Evolutionary conservation across 2,888 invertebrate species (phyloP), one percentile per base, ranked within the genome.

Genomic region (Nemotelus nigrinus): DNA sequence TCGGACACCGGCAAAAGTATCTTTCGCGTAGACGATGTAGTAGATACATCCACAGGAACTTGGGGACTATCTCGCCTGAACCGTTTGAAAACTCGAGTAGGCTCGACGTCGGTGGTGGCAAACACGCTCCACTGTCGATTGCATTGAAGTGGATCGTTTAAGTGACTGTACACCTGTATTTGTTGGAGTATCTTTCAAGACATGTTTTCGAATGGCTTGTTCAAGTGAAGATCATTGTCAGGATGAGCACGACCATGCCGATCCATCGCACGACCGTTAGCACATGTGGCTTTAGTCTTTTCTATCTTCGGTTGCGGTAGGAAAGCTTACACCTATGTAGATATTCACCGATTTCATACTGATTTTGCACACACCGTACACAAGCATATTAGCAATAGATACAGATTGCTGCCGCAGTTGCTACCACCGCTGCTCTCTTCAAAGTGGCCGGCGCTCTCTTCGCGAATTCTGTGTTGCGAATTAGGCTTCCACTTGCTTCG

Each of bases 221-320:
- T 70, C 44, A 44, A 43, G 43, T 70, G 70, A 70, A 55, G 70
- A 70, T 53, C 70, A 70, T 70, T 70, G 70, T 55, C 67, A 67
- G 67, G 67, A 67, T 48, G 67, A 67, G 67, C 7, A n/a, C 63
- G 41, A 63, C 43, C 63, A 63, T 63, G 41, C 63, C 41, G 63
- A 4, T 63, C 41, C 5, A 39, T 41, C n/a, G n/a, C 8, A 44
- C 65, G 41, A 44, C 47, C 47, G 47, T 43, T 10, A 10, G 70
- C 70, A 70, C 8, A 43, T 25, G 43, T 43, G 68, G 53, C 53
- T 25, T 50, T 25, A 68, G 58, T 43, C 63, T 39, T 25, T 25
- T 25, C 63, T 7, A 58, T 8, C 58, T 25, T n/a, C 25, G 41
- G 5, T 63, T 43, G 5, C 8, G 63, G 39, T 63, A 63, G 63